Evolutionary conservation across 1,140 invertebrate genomes (phyloP).

Genomic region (Scaptomyza pallida): DNA sequence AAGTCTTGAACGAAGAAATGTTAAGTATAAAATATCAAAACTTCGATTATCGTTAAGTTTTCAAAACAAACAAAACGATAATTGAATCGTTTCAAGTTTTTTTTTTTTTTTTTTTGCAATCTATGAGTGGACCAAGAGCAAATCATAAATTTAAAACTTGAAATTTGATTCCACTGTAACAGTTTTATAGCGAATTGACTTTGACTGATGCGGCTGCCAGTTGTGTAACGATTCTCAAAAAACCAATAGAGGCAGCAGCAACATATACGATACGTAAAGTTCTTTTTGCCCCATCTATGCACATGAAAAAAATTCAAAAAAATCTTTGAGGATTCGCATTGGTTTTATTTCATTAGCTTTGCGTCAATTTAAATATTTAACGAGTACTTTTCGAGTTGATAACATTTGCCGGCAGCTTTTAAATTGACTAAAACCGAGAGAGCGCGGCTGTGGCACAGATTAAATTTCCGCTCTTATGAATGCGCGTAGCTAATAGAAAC

Average conservation of each 20-base stretch:
- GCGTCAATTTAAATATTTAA: conserved; percentile 80
- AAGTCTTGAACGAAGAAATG: too few relatives aligned
- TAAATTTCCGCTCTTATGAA: conserved; percentile 79
- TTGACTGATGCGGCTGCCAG: conserved; percentile 31
- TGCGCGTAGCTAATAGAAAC: conserved; percentile 76
- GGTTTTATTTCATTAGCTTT: conserved; percentile 76
- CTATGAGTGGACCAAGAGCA: too few relatives aligned
- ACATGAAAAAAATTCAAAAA: conserved; percentile 47
- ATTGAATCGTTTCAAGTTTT: too few relatives aligned
- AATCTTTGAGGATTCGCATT: conserved; percentile 58
- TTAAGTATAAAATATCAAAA: too few relatives aligned
- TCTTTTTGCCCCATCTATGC: conserved; percentile 2
- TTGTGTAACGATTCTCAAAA: conserved; percentile 6
- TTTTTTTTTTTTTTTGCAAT: too few relatives aligned
- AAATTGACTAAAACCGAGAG: conserved; percentile 58
- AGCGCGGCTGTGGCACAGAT: conserved; percentile 59
- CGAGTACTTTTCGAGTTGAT: conserved; percentile 63
- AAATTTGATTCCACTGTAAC: background rate
- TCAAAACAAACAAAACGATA: too few relatives aligned
- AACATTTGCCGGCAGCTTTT: conserved; percentile 68
- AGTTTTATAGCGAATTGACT: conserved; percentile 1
- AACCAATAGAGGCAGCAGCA: background rate
- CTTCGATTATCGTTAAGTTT: too few relatives aligned
- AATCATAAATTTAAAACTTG: background rate
- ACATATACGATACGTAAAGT: background rate